phyloP scores from a whole-genome alignment of 1,140 invertebrate genomes.

The Oryzaephilus surinamensis region DNA sequence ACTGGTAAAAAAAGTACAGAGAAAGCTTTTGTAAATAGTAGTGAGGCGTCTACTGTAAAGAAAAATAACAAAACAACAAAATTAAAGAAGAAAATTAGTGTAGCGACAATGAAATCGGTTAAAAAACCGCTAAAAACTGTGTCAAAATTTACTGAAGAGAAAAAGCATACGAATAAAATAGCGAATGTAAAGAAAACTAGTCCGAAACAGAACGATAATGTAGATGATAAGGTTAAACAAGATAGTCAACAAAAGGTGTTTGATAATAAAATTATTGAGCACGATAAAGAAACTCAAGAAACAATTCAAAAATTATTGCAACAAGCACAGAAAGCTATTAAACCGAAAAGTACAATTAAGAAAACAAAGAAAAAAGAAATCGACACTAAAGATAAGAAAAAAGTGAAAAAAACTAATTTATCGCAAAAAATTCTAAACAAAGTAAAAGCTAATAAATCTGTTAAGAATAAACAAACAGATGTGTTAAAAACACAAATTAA shows the following conservation, averaged over 20 bases:
- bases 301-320: constrained; percentile 17
- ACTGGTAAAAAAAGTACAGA: constrained; percentile 7
- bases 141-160: constrained; percentile 4
- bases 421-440: constrained; percentile 12
- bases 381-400: constrained; percentile 4
- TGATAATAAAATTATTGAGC: neutral
- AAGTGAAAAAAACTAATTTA: constrained; percentile 1
- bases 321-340: constrained; percentile 13
- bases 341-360: constrained; percentile 8
- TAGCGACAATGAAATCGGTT: constrained; percentile 1
- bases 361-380: constrained; percentile 7
- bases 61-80: too few species aligned
- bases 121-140: constrained; percentile 4
- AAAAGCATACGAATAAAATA: constrained; percentile 4
- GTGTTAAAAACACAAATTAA: constrained; percentile 8
- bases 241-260: neutral
- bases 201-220: constrained; percentile 4
- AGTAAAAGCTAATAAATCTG: constrained; percentile 10
- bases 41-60: too few species aligned
- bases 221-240: constrained; percentile 10
- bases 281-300: constrained; percentile 7
- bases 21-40: too few species aligned
- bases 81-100: neutral
- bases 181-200: neutral
- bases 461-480: constrained; percentile 11